Conservation (phyloP, 37 sponge, comb jelly and placozoan genomes). For the Lycopodina hypogea region DNA sequence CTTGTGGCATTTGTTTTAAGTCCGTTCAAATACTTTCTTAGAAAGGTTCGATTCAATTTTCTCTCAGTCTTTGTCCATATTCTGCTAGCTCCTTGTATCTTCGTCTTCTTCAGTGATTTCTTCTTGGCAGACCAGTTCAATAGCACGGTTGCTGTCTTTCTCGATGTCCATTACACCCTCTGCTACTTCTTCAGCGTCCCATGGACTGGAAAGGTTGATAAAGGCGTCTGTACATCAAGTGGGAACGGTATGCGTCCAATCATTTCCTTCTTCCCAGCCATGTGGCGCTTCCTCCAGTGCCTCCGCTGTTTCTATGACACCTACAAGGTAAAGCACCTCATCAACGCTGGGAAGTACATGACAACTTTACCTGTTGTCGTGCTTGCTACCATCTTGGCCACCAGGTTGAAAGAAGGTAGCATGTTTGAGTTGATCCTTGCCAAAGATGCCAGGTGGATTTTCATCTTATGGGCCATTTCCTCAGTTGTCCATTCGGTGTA, state of each 20-base stretch:
- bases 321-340: constrained; percentile 59
- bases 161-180: constrained; percentile 82
- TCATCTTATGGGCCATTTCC: constrained; percentile 58
- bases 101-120: constrained; percentile 89
- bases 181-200: constrained; percentile 61
- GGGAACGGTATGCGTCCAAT: constrained; percentile 74
- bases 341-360: constrained; percentile 94
- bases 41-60: constrained; percentile 48
- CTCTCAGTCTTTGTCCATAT: constrained; percentile 60
- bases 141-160: constrained; percentile 77
- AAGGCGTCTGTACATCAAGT: constrained; percentile 30
- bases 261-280: constrained; percentile 83
- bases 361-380: constrained; percentile 83
- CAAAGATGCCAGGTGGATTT: constrained; percentile 31
- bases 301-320: constrained; percentile 82
- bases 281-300: constrained; percentile 91
- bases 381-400: constrained; percentile 64
- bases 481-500: constrained; percentile 70
- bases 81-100: constrained; percentile 72
- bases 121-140: constrained; percentile 97
- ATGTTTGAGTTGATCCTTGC: not conserved
- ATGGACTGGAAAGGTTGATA: constrained; percentile 6
- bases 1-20: constrained; percentile 50
- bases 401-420: not conserved
- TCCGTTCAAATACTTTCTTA: constrained; percentile 47